These are phyloP conservation scores for Nemotelus nigrinus DNA, from an alignment of 2,888 invertebrate genomes.

Conservation along the genomic window DNA sequence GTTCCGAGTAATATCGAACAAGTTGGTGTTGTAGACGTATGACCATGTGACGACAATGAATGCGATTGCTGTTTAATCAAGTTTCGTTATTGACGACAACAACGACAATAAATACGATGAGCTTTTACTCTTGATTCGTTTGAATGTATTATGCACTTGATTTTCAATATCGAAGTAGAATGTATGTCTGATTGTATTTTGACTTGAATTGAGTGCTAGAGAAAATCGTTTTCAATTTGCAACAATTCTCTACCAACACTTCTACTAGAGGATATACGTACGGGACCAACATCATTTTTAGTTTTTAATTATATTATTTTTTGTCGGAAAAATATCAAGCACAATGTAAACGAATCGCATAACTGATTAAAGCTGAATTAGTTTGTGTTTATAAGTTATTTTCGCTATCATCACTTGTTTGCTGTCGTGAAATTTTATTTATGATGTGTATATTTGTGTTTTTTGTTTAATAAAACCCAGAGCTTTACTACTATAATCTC, in stretches of 20 bases:
- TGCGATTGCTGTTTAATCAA: not conserved
- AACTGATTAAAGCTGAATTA: not conserved
- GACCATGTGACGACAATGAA: not conserved
- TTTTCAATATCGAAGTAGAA: conserved; percentile 8
- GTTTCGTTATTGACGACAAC: not conserved
- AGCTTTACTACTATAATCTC: no score
- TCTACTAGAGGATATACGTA: conserved; percentile 46
- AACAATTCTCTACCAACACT: conserved; percentile 47
- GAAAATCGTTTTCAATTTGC: conserved; percentile 45
- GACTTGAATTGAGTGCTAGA: conserved; percentile 28
- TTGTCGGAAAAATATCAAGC: not conserved
- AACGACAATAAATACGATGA: no score
- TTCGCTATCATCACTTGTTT: no score
- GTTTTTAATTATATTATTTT: not conserved
- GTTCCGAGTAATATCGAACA: not conserved
- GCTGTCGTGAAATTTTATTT: no score
- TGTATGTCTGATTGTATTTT: conserved; percentile 18
- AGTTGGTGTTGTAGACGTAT: not conserved
- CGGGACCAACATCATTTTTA: conserved; percentile 41
- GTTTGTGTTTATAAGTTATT: not conserved
- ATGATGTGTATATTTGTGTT: no score
- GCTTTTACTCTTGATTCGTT: no score
- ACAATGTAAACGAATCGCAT: not conserved
- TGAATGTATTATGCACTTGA: conserved; percentile 8
- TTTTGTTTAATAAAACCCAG: no score